phyloP scores from a whole-genome alignment of 2,888 invertebrate species.

The Camponotus fellah region DNA sequence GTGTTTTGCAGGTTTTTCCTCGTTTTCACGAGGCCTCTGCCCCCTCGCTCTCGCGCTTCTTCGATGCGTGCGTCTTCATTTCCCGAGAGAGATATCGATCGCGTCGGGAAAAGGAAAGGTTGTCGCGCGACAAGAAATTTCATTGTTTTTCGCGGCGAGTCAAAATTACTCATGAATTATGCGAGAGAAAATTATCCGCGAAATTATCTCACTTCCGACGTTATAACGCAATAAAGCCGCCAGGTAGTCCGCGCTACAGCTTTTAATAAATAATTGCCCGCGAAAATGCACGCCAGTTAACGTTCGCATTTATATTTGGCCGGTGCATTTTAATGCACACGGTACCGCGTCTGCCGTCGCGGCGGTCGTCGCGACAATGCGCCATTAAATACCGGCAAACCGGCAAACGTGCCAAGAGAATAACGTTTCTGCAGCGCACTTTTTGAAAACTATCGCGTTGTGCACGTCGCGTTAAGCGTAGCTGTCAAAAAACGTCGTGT shows the following conservation, averaged over 20 bases:
- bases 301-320: slow-evolving; percentile 53
- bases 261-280: slow-evolving; percentile 58
- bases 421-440: slow-evolving; percentile 47
- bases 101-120: not conserved
- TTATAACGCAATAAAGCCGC: not conserved
- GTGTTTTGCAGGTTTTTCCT: slow-evolving; percentile 54
- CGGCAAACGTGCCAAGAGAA: slow-evolving; percentile 25
- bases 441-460: slow-evolving; percentile 46
- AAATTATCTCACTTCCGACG: not conserved
- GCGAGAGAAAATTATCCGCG: not conserved
- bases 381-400: slow-evolving; percentile 60
- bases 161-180: not conserved
- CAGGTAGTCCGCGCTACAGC: not conserved
- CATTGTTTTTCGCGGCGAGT: not conserved
- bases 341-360: slow-evolving; percentile 10
- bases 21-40: slow-evolving; percentile 23
- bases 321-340: slow-evolving; percentile 50
- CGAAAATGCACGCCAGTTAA: slow-evolving; percentile 49
- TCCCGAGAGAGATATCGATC: slow-evolving; percentile 22
- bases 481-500: slow-evolving; percentile 1
- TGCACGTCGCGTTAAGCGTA: slow-evolving; percentile 32
- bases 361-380: slow-evolving; percentile 57
- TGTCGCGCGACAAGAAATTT: not conserved
- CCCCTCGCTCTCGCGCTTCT: not conserved
- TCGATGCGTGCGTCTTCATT: slow-evolving; percentile 51